Percentiles rank a stretch among this genome's conserved stretches.
Conservation (phyloP, 2,797 vertebrate genomes). For the Hemitrygon akajei region DNA sequence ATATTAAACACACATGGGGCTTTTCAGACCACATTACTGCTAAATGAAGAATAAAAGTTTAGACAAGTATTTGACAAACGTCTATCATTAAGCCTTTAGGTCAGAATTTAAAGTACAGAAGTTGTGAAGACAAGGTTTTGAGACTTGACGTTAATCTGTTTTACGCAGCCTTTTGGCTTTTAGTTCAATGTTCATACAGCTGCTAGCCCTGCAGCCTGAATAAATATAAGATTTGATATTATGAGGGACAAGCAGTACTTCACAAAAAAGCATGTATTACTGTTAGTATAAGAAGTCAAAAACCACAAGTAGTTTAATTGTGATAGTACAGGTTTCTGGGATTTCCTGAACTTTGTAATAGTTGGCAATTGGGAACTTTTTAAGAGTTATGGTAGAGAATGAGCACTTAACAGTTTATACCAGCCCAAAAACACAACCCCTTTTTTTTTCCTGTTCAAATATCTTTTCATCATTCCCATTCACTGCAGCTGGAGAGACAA, state of each 20-base stretch:
- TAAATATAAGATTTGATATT: background rate
- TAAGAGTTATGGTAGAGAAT: background rate
- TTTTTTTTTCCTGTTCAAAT: background rate
- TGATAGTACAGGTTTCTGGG: background rate
- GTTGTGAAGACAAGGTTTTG: background rate
- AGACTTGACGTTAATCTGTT: background rate
- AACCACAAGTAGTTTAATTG: background rate
- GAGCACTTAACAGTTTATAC: background rate
- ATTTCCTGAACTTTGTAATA: background rate
- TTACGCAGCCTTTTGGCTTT: background rate
- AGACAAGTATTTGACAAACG: background rate
- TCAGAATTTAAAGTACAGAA: background rate
- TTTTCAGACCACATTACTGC: background rate
- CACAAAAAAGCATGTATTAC: background rate
- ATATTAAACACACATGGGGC: background rate
- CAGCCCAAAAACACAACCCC: background rate
- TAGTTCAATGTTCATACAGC: background rate
- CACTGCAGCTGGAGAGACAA: background rate
- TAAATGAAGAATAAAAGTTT: background rate
- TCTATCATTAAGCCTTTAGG: background rate
- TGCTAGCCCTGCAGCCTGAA: background rate
- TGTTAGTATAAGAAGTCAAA: background rate
- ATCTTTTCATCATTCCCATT: background rate
- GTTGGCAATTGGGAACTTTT: background rate
- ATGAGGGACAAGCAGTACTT: background rate